A percentile compares a stretch with the other conserved stretches of the same genome.
These are phyloP conservation scores for Tryphoninae sp. DNA, from an alignment of 2,888 invertebrate species.

Conservation along the genomic window DNA sequence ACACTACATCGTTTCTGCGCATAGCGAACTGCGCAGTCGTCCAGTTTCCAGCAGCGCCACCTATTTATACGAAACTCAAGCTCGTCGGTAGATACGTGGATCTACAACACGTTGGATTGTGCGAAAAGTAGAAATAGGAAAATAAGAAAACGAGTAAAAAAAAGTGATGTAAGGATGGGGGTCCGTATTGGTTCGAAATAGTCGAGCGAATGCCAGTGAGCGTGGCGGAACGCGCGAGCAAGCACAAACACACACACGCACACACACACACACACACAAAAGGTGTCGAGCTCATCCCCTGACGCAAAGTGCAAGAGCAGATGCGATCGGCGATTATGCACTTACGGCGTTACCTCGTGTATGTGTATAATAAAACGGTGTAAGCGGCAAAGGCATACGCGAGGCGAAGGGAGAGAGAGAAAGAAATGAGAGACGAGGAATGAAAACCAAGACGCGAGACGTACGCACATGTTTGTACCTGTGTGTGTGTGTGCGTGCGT, in stretches of 20 bases:
- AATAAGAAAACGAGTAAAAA: neutral
- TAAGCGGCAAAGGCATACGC: conserved; percentile 59
- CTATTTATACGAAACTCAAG: conserved; percentile 15
- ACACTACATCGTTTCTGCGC: too few relatives aligned
- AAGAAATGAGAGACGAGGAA: conserved; percentile 25
- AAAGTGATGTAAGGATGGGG: neutral
- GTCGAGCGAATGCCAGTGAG: conserved; percentile 47
- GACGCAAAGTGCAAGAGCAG: conserved; percentile 80
- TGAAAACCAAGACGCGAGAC: conserved; percentile 40
- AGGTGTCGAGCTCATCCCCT: conserved; percentile 75
- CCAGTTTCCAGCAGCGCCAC: neutral
- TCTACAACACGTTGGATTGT: conserved; percentile 20
- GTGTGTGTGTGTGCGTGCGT: neutral
- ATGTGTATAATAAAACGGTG: conserved; percentile 73
- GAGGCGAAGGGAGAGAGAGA: conserved; percentile 37
- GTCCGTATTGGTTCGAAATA: conserved; percentile 16
- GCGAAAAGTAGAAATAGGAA: conserved; percentile 4
- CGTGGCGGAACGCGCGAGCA: conserved; percentile 60
- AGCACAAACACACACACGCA: neutral
- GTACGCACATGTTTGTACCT: conserved; percentile 53
- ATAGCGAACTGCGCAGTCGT: neutral
- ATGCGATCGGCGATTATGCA: conserved; percentile 81
- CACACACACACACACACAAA: conserved; percentile 65
- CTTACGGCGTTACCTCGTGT: conserved; percentile 79
- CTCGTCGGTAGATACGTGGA: conserved; percentile 14